Percentiles rank a stretch among this genome's conserved stretches.
Evolutionary conservation across 2,113 vertebrate species (phyloP).

Genomic region (Ciconia boyciana): DNA sequence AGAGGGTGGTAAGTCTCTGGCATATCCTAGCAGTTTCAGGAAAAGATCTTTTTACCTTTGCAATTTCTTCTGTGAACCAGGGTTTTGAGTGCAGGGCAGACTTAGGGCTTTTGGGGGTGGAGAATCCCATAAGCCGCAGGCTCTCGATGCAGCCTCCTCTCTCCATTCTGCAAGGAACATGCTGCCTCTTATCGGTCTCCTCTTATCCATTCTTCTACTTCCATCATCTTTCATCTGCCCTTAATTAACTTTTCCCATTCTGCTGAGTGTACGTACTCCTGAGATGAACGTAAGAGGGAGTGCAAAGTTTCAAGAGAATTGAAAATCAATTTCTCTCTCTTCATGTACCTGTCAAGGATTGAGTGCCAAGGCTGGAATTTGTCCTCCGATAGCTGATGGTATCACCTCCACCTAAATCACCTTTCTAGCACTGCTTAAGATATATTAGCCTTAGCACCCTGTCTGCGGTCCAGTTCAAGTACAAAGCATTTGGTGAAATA

Average conservation of each 20-base stretch:
- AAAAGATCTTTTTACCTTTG: neutral
- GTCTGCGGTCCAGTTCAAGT: neutral
- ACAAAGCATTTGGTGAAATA: neutral
- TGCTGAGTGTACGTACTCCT: neutral
- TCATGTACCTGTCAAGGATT: neutral
- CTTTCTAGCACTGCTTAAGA: neutral
- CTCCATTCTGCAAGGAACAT: neutral
- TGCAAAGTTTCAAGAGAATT: neutral
- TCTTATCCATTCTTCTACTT: neutral
- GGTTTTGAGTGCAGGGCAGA: neutral
- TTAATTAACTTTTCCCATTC: conserved; percentile 19
- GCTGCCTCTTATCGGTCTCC: neutral
- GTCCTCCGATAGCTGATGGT: neutral
- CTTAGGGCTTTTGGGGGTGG: neutral
- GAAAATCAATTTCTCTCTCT: conserved; percentile 28
- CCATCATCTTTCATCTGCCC: conserved; percentile 27
- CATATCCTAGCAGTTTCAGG: neutral
- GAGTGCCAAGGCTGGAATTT: conserved; percentile 20
- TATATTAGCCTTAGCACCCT: neutral
- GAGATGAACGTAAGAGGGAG: neutral
- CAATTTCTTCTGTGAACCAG: neutral
- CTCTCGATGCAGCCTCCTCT: neutral
- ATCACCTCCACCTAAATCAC: neutral
- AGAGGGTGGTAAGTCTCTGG: neutral
- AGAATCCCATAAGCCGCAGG: neutral